Evolutionary conservation across 2,113 vertebrate species (phyloP).

Genomic region (Phoxinus phoxinus): DNA sequence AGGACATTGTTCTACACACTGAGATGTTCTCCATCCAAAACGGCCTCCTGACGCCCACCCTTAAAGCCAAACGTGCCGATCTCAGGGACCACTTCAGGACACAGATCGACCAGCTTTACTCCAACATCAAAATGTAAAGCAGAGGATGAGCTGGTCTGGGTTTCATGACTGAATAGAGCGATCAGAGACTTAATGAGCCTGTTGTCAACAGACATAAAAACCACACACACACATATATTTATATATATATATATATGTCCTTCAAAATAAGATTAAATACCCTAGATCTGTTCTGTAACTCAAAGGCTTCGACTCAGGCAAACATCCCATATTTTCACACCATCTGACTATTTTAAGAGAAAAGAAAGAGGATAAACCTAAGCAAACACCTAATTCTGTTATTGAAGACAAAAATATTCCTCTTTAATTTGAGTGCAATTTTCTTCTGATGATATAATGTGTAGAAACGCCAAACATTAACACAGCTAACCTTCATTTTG

Average conservation of each 20-base stretch:
- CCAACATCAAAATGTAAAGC: constrained; percentile 73
- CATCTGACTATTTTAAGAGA: background rate
- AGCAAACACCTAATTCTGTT: background rate
- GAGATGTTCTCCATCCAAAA: constrained; percentile 93
- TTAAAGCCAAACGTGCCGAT: constrained; percentile 91
- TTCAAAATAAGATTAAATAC: background rate
- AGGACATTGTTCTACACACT: constrained; percentile 81
- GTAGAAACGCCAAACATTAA: background rate
- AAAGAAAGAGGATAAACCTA: background rate
- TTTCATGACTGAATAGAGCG: background rate
- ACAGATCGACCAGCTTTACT: constrained; percentile 91
- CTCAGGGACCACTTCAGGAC: constrained; percentile 84
- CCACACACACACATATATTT: too few species aligned
- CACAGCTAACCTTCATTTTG: background rate
- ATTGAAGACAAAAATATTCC: background rate
- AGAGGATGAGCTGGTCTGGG: background rate
- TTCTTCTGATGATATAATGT: background rate
- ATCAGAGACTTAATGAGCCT: background rate
- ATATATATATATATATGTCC: too few species aligned
- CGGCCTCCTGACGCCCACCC: constrained; percentile 92
- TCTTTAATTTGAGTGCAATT: background rate
- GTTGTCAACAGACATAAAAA: too few species aligned
- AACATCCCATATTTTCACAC: background rate
- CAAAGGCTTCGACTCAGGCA: background rate
- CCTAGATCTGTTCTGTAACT: background rate